A percentile compares a stretch with the other conserved stretches of the same genome.
Conservation (phyloP, 2,797 vertebrate species). For the Nannoperca australis region DNA sequence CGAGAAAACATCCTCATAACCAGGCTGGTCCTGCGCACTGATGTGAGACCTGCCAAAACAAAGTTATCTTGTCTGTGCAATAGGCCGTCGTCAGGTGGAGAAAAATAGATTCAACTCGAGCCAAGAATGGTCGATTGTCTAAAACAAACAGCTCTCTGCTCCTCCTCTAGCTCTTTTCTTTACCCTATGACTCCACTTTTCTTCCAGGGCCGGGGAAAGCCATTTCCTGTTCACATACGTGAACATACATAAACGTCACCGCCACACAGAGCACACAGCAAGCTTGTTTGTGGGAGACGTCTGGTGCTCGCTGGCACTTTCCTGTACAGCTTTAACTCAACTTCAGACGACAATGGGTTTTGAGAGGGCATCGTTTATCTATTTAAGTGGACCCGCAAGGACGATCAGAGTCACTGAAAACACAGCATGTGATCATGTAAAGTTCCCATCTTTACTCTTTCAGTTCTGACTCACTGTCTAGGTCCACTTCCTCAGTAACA, state of each 20-base stretch:
- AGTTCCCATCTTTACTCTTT: constrained; percentile 47
- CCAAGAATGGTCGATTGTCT: constrained; percentile 48
- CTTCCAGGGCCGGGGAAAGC: constrained; percentile 42
- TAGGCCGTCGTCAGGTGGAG: constrained; percentile 22
- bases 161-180: constrained; percentile 43
- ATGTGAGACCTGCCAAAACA: constrained; percentile 42
- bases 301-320: constrained; percentile 47
- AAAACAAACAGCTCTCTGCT: constrained; percentile 50
- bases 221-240: constrained; percentile 78
- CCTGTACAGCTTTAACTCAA: constrained; percentile 52
- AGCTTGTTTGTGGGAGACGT: constrained; percentile 63
- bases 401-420: constrained; percentile 26
- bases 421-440: constrained; percentile 35
- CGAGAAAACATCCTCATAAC: constrained; percentile 47
- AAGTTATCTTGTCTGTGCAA: constrained; percentile 26
- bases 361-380: constrained; percentile 40
- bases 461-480: constrained; percentile 75
- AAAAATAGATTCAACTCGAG: constrained; percentile 41
- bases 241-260: constrained; percentile 63
- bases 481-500: constrained; percentile 59
- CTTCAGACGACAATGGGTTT: constrained; percentile 44
- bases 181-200: constrained; percentile 65
- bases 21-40: constrained; percentile 6
- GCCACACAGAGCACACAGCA: constrained; percentile 56
- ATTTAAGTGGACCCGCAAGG: constrained; percentile 48